Conservation (phyloP, 2,888 invertebrate genomes). For the Tribolium freemani region DNA sequence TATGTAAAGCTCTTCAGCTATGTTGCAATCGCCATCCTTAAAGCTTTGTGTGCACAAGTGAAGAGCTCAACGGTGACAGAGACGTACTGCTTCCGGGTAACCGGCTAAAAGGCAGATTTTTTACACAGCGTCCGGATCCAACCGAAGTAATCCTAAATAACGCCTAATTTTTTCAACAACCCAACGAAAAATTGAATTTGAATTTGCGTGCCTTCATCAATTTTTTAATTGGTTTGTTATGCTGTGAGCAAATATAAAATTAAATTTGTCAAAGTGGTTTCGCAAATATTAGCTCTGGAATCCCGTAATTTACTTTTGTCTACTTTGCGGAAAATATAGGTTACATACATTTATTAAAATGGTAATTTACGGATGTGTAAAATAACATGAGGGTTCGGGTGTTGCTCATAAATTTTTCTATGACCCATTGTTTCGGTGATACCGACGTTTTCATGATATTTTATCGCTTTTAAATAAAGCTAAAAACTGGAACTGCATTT, state of each 20-base stretch:
- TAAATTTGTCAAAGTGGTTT: too few species aligned
- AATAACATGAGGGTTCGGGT: neutral
- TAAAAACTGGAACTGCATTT: too few species aligned
- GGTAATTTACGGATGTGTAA: neutral
- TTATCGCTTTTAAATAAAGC: neutral
- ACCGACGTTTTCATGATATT: neutral
- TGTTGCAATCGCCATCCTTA: slow-evolving; percentile 19
- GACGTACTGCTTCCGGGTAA: slow-evolving; percentile 14
- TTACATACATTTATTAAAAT: neutral
- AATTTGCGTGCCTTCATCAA: too few species aligned
- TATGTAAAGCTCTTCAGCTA: slow-evolving; percentile 21
- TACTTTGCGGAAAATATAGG: neutral
- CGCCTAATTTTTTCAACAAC: neutral
- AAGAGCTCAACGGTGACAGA: slow-evolving; percentile 9
- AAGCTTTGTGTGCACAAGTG: slow-evolving; percentile 19
- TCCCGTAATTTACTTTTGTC: neutral
- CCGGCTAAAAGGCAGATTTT: slow-evolving; percentile 5
- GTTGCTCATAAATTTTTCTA: neutral
- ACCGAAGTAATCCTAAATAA: neutral
- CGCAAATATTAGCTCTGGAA: neutral
- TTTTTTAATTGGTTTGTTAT: too few species aligned
- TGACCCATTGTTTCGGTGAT: neutral
- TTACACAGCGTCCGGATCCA: neutral
- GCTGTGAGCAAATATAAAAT: too few species aligned
- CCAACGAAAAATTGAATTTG: too few species aligned